Base-by-base conservation (phyloP, 92 coral and sea anemone genomes). In the Meandrina meandrites region DNA sequence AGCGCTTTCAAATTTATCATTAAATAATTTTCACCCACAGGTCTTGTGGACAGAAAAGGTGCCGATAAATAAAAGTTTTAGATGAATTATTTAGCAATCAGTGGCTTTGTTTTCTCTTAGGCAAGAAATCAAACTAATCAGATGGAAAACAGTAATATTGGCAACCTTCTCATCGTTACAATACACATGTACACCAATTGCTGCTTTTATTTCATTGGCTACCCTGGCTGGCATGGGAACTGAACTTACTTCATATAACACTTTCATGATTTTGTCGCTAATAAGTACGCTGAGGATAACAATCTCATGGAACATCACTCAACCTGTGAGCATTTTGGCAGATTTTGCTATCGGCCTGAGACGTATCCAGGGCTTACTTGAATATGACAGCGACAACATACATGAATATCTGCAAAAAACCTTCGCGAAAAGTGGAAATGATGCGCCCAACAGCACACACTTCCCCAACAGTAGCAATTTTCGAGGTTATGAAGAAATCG, bases 251-350 rank as follows among this genome's bases (percentile, higher is more conserved):
- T 80, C 90, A 5, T 91, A 88, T 74, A 91, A 80, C 60, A 88
- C 90, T 17, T 91, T 91, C 86, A 81, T 91, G 94, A 84, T 87
- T 22, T 64, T 91, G 15, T 84, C 94, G 1, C 78, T 91, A 15
- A 75, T 91, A 18, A 91, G 79, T 66, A 76, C 87, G 0, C 18
- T 91, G 51, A 69, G 91, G 28, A 76, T 81, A 4, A 45, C 90
- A 8, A 83, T 91, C 5, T 51, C 94, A 24, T 92, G 94, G 94
- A 82, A 58, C 22, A 40, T 92, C 74, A 90, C 88, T 19, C 76
- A 89, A 22, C 77, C 87, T 47, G 82, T 88, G 37, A 89, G 81
- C 75, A 74, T 70, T 14, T 57, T 91, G 30, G 94, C 92, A 1
- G 94, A 91, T 69, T 91, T 91, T 77, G 42, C 51, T 21, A 82